These are phyloP conservation scores for Amaurobius ferox DNA, from an alignment of 2,888 invertebrate genomes.

Conservation along the genomic window DNA sequence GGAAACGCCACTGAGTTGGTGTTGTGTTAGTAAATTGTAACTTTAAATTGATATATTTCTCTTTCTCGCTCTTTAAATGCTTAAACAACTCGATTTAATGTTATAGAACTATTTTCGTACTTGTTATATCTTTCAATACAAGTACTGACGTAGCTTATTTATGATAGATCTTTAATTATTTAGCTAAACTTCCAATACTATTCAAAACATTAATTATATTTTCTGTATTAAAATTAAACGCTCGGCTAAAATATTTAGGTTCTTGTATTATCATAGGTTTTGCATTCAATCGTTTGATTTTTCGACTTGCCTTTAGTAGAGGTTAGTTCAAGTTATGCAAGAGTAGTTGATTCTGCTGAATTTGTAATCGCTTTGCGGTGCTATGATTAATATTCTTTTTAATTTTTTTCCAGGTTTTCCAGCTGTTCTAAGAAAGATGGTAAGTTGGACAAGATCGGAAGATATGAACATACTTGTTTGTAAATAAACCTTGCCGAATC, in stretches of 20 bases:
- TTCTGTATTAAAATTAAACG: too few species aligned
- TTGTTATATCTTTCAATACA: neutral
- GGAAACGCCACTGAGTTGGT: constrained; percentile 61
- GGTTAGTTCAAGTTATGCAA: too few species aligned
- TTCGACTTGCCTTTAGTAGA: too few species aligned
- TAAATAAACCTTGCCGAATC: constrained; percentile 16
- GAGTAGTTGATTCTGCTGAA: neutral
- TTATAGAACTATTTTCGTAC: neutral
- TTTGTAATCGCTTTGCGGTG: neutral
- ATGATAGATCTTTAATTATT: too few species aligned
- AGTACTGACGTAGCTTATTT: too few species aligned
- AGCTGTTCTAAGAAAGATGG: neutral
- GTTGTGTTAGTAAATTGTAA: neutral
- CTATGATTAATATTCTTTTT: neutral
- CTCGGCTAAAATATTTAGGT: too few species aligned
- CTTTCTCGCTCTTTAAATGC: neutral
- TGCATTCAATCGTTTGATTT: too few species aligned
- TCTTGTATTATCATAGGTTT: too few species aligned
- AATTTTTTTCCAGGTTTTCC: neutral
- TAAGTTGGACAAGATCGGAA: neutral
- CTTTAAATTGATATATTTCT: neutral
- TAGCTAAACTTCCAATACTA: too few species aligned
- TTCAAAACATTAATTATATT: too few species aligned
- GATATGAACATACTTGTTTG: neutral
- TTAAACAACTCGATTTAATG: neutral